These are phyloP conservation scores for Heliconius eleuchia DNA, from an alignment of 1,140 invertebrate species.

Conservation along the genomic window DNA sequence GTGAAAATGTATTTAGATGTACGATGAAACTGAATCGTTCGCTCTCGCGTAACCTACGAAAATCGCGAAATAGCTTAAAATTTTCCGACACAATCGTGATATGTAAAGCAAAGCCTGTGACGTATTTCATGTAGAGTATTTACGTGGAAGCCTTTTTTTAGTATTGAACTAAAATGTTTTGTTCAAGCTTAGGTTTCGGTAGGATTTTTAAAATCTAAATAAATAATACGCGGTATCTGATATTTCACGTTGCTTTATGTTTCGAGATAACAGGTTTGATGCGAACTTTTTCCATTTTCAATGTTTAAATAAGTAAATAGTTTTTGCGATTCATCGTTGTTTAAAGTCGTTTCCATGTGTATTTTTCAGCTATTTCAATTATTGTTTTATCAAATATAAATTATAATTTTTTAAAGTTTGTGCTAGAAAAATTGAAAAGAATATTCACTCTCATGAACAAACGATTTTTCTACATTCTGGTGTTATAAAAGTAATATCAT, in stretches of 20 bases:
- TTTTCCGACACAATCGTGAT: slow-evolving; percentile 44
- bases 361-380: slow-evolving; percentile 11
- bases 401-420: not conserved
- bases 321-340: slow-evolving; percentile 13
- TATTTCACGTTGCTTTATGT: slow-evolving; percentile 38
- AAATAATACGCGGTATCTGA: slow-evolving; percentile 40
- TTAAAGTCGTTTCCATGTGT: slow-evolving; percentile 3
- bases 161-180: slow-evolving; percentile 48
- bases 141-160: slow-evolving; percentile 41
- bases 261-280: slow-evolving; percentile 31
- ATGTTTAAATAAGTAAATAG: slow-evolving; percentile 22
- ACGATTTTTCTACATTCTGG: not conserved
- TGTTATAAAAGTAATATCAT: too few relatives aligned
- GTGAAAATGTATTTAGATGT: slow-evolving; percentile 26
- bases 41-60: slow-evolving; percentile 38
- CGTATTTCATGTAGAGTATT: slow-evolving; percentile 48
- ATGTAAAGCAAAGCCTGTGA: slow-evolving; percentile 44
- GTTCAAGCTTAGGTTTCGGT: slow-evolving; percentile 47
- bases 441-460: not conserved
- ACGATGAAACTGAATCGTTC: slow-evolving; percentile 32
- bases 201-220: slow-evolving; percentile 39
- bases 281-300: slow-evolving; percentile 24
- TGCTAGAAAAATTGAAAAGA: not conserved
- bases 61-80: slow-evolving; percentile 47
- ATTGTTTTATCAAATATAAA: not conserved